phyloP scores from a whole-genome alignment of 2,888 invertebrate species.

The Argyresthia goedartella region DNA sequence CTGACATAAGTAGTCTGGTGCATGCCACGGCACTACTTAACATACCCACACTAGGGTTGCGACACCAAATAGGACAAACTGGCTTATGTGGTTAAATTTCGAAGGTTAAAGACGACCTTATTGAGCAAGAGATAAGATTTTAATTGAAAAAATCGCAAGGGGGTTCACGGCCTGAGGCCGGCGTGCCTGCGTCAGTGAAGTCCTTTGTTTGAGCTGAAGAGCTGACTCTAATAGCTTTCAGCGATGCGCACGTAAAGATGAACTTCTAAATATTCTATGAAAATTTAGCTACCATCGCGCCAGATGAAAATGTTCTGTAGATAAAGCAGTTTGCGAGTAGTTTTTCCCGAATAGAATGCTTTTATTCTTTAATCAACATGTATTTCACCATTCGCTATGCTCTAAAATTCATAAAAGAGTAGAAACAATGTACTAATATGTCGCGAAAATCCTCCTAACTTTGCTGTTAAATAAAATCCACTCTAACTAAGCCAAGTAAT shows the following conservation, averaged over 20 bases:
- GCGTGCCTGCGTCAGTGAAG: constrained; percentile 51
- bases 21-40: constrained; percentile 45
- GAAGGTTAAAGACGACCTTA: constrained; percentile 45
- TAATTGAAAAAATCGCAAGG: constrained; percentile 43
- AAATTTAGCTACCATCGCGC: constrained; percentile 17
- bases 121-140: constrained; percentile 45
- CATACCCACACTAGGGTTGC: constrained; percentile 50
- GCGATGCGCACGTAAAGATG: constrained; percentile 63
- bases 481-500: no score
- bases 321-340: no score
- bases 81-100: constrained; percentile 35
- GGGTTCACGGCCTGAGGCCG: constrained; percentile 39
- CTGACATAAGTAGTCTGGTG: constrained; percentile 36
- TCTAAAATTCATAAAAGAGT: no score
- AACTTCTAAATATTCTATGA: constrained; percentile 65
- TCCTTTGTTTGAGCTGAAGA: constrained; percentile 67
- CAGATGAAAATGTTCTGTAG: background rate
- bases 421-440: no score
- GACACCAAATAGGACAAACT: constrained; percentile 64
- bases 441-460: no score
- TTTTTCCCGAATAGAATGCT: no score
- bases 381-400: no score
- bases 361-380: no score
- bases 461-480: no score
- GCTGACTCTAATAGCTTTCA: constrained; percentile 68